Evolutionary conservation across 1,140 invertebrate species (phyloP), one percentile per base, ranked within the genome.

Genomic region (Euura saliciscinereae): DNA sequence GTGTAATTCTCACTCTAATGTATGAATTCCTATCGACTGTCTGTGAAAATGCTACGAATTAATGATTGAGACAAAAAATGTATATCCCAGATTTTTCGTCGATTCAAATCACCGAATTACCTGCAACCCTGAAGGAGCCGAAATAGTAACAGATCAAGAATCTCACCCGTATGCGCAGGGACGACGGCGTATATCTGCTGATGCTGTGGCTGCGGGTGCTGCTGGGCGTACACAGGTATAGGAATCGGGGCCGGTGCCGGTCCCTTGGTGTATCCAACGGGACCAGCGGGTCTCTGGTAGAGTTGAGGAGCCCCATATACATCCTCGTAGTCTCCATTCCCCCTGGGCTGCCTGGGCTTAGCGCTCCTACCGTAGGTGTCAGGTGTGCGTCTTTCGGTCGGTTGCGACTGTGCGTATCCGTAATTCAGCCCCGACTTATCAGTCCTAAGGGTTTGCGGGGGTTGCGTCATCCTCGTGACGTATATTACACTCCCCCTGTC

Each of bases 321-420:
- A 79, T 95, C 94, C 87, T 95, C 94, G 81, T 95, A 96, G 78
- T 96, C 94, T 0, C 90, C 90, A 71, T 87, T 88, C 0, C 75
- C 73, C 4, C 81, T 79, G 6, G 65, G 45, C 2, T 70, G 28
- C 44, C 78, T 76, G 2, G 79, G 75, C 44, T 86, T 84, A 68
- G 86, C 90, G 11, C 93, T 93, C 65, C 94, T 86, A 0, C 94
- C 93, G 78, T 96, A 96, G 11, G 93, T 93, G 79, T 96, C 95
- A 0, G 94, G 94, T 6, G 94, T 95, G 74, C 94, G 88, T 76
- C 94, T 89, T 81, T 95, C 94, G 0, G 77, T 73, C 5, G 75
- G 72, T 8, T 85, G 85, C 4, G 44, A 69, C 43, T 79, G 80
- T 6, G 74, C 78, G 13, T 85, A 81, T 1, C 82, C 78, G 66